Evolutionary conservation across 2,888 invertebrate species (phyloP), one percentile per base, ranked within the genome.

Genomic region (Laspeyria flexula): DNA sequence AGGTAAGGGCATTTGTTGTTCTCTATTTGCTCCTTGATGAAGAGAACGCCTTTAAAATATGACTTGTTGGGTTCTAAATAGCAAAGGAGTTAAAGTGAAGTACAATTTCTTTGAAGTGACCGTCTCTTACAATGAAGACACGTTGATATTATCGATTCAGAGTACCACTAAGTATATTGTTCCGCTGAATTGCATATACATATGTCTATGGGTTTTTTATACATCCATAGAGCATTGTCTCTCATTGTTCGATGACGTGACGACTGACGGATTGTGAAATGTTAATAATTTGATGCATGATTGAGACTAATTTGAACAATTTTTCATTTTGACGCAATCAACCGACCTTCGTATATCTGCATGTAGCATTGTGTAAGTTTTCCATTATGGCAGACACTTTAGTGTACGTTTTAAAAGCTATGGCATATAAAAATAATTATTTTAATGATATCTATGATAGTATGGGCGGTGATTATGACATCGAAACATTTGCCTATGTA

Each of bases 261-360:
- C 45, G 55, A 18, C 34, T 64, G 60, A 59, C 45, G 55, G 50
- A 47, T 79, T 79, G 68, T 65, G 73, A 76, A 81, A 79, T 61
- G 48, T 55, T 12, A 50, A 66, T 62, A 62, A 68, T 59, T 68
- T 45, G 67, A 71, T 66, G 56, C 61, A 68, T 73, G 71, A 71
- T 77, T 67, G 70, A 66, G 66, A 71, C 65, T 76, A 74, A 80
- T 79, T 76, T 71, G 57, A 66, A 60, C 65, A 70, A 78, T 77
- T 78, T 78, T 78, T 77, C 67, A 76, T 77, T 69, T 68, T 46
- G 49, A 59, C 67, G 73, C 75, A 78, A 79, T 73, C 60, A 48
- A 51, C 25, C 51, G 65, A 66, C 80, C 77, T 81, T 79, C 71
- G 49, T 48, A 34, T 48, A 50, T 56, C 16, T 43, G 43, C 53